phyloP scores from a whole-genome alignment of 2,797 vertebrate genomes.

The Cynodonichthys magdalenae region DNA sequence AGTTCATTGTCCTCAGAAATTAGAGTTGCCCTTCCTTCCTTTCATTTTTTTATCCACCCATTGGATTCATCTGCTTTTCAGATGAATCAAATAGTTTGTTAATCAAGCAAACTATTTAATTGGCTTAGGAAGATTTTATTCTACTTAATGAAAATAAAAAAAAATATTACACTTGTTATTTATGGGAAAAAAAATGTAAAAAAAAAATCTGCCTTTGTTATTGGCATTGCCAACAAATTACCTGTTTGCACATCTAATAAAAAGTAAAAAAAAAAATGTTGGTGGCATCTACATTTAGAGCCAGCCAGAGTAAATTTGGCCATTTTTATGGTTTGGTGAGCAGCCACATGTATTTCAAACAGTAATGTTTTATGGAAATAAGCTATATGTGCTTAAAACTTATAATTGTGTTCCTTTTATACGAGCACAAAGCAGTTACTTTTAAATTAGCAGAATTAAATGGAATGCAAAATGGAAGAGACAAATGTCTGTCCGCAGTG shows the following conservation, averaged over 20 bases:
- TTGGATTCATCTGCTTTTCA: slow-evolving; percentile 58
- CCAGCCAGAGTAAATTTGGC: slow-evolving; percentile 67
- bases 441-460: slow-evolving; percentile 88
- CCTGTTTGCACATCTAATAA: slow-evolving; percentile 28
- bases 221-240: slow-evolving; percentile 2
- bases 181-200: slow-evolving; percentile 40
- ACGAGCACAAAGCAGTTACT: slow-evolving; percentile 81
- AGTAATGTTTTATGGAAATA: slow-evolving; percentile 87
- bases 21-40: slow-evolving; percentile 66
- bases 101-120: slow-evolving; percentile 71
- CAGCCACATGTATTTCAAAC: slow-evolving; percentile 80
- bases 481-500: slow-evolving; percentile 76
- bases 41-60: slow-evolving; percentile 33
- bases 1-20: slow-evolving; percentile 74
- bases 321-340: slow-evolving; percentile 81
- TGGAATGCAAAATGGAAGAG: slow-evolving; percentile 81
- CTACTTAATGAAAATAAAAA: slow-evolving; percentile 62
- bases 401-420: slow-evolving; percentile 88
- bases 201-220: slow-evolving; percentile 34
- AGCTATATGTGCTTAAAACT: slow-evolving; percentile 87
- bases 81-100: slow-evolving; percentile 53
- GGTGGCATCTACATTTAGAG: slow-evolving; percentile 63
- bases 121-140: slow-evolving; percentile 67
- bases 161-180: slow-evolving; percentile 51
- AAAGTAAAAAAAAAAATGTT: slow-evolving; percentile 52